phyloP scores from a whole-genome alignment of 2,113 vertebrate species.

The Grus americana region DNA sequence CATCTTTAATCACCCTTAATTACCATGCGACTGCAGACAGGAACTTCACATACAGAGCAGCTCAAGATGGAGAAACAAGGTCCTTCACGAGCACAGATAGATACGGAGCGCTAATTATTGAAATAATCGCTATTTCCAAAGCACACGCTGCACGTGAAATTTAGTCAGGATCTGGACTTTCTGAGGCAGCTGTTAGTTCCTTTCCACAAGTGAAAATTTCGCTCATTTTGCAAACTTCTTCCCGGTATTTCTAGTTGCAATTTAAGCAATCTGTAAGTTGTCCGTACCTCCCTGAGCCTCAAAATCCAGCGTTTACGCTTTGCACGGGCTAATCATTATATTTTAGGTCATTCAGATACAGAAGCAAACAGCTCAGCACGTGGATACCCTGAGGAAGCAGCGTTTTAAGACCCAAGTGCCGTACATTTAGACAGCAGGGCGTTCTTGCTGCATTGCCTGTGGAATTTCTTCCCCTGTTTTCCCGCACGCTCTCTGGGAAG shows the following conservation, averaged over 20 bases:
- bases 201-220: neutral
- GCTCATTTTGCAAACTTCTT: neutral
- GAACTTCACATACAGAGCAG: neutral
- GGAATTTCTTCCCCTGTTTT: neutral
- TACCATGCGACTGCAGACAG: neutral
- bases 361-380: neutral
- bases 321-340: accelerated
- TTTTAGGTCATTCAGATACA: neutral
- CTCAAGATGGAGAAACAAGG: neutral
- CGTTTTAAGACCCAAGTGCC: neutral
- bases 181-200: neutral
- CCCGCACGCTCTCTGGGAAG: neutral
- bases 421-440: neutral
- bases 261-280: neutral
- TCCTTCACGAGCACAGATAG: neutral
- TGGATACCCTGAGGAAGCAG: too few relatives aligned
- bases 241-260: neutral
- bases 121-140: neutral
- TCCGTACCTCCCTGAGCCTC: neutral
- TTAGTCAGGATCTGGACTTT: neutral
- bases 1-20: conserved; percentile 21
- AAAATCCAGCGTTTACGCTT: neutral
- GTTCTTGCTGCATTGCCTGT: neutral
- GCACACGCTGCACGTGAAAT: too few relatives aligned
- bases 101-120: neutral